phyloP scores from a whole-genome alignment of 2,797 vertebrate genomes.

The Tokudaia muenninki region DNA sequence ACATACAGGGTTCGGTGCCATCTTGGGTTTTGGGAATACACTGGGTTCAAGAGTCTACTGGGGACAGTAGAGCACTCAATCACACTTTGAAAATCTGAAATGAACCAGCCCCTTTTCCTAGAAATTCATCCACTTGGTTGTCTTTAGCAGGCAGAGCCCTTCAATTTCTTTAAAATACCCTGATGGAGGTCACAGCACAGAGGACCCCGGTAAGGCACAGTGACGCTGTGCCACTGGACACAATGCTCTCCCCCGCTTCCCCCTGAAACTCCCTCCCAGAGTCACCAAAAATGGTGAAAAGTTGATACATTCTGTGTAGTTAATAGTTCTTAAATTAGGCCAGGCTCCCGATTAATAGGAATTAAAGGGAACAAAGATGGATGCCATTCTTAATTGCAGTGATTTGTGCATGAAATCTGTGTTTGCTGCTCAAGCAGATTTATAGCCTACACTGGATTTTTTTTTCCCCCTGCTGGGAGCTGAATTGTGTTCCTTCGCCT shows the following conservation, averaged over 20 bases:
- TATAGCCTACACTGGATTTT: neutral
- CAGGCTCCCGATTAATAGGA: neutral
- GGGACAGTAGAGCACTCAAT: neutral
- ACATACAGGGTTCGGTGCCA: neutral
- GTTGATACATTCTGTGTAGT: neutral
- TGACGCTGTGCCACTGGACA: no score
- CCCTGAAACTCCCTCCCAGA: no score
- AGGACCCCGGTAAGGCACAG: neutral
- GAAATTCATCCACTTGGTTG: neutral
- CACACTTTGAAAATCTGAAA: constrained; percentile 5
- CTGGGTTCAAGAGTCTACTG: no score
- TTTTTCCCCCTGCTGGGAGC: neutral
- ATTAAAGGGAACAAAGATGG: constrained; percentile 16
- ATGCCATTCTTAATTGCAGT: constrained; percentile 31
- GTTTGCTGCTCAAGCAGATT: constrained; percentile 40
- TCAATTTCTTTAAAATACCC: neutral
- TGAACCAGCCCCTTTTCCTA: neutral
- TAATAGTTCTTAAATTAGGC: constrained; percentile 33
- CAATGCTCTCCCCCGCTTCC: no score
- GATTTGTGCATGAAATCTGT: constrained; percentile 7
- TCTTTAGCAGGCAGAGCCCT: neutral
- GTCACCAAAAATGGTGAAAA: neutral
- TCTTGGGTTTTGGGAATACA: neutral
- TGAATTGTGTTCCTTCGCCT: neutral
- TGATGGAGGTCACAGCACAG: neutral